Percentiles rank a stretch among this genome's conserved stretches.
phyloP scores from a whole-genome alignment of 1,140 invertebrate genomes.

The Diabrotica undecimpunctata region DNA sequence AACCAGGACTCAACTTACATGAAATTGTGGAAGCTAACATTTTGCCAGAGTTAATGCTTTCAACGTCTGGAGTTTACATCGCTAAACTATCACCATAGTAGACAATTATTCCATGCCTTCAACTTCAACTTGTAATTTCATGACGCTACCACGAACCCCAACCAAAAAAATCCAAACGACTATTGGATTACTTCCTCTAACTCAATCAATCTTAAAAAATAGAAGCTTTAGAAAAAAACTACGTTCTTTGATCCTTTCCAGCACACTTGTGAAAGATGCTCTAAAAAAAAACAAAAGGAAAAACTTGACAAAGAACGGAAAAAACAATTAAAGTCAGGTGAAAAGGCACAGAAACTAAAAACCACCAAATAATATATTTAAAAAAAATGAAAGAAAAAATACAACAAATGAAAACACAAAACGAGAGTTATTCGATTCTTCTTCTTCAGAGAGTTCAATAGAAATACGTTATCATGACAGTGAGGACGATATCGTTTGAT shows the following conservation, averaged over 20 bases:
- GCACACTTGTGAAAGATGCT: too few relatives aligned
- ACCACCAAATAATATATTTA: not conserved
- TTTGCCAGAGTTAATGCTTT: not conserved
- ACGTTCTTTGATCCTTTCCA: too few relatives aligned
- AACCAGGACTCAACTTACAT: not conserved
- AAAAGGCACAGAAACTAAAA: conserved; percentile 1
- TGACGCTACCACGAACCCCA: too few relatives aligned
- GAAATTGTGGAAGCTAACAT: not conserved
- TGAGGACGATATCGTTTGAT: not conserved
- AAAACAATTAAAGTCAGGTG: not conserved
- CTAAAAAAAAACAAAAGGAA: not conserved
- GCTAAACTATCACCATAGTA: not conserved
- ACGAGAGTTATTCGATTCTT: too few relatives aligned
- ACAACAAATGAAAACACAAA: not conserved
- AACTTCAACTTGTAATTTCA: too few relatives aligned
- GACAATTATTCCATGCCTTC: not conserved
- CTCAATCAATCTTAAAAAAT: not conserved
- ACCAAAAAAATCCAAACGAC: too few relatives aligned
- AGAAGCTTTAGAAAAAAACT: not conserved
- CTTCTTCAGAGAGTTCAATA: not conserved
- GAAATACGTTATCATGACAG: not conserved
- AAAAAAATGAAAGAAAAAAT: not conserved
- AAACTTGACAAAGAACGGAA: not conserved
- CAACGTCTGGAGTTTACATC: not conserved
- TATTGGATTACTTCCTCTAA: not conserved